Conservation (phyloP, 2,797 vertebrate species). For the Aeoliscus strigatus region DNA sequence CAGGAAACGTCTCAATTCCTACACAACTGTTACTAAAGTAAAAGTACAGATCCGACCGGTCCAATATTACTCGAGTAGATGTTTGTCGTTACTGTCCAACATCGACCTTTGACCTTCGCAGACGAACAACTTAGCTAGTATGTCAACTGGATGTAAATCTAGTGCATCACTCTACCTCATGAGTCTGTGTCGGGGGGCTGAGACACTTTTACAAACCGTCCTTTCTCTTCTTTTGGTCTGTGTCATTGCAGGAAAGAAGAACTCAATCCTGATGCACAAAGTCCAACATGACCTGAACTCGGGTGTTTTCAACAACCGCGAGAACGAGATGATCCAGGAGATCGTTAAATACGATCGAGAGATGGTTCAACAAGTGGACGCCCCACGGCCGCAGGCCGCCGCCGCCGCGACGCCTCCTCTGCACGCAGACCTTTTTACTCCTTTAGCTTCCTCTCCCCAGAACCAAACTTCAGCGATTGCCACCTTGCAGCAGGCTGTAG, state of each 20-base stretch:
- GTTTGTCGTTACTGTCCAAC: too few relatives aligned
- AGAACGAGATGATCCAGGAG: slow-evolving; percentile 98
- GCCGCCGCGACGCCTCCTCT: slow-evolving; percentile 81
- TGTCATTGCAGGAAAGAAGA: slow-evolving; percentile 99
- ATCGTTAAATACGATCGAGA: slow-evolving; percentile 98
- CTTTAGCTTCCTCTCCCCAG: slow-evolving; percentile 81
- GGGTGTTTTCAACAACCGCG: slow-evolving; percentile 93
- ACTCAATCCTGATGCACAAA: slow-evolving; percentile 94
- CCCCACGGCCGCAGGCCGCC: slow-evolving; percentile 82
- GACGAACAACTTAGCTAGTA: too few relatives aligned
- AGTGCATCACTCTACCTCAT: too few relatives aligned
- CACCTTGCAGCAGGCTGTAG: slow-evolving; percentile 93
- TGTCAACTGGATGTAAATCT: too few relatives aligned
- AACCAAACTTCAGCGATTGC: slow-evolving; percentile 87
- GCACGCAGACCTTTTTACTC: slow-evolving; percentile 81
- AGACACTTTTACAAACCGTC: too few relatives aligned
- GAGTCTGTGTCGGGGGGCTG: too few relatives aligned
- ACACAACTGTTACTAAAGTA: too few relatives aligned
- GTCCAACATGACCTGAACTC: slow-evolving; percentile 97
- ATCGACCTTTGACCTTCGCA: too few relatives aligned
- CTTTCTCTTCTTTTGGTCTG: too few relatives aligned
- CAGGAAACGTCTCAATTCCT: too few relatives aligned
- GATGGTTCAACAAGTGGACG: slow-evolving; percentile 93
- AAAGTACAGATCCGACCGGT: too few relatives aligned
- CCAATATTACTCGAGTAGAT: too few relatives aligned